Evolutionary conservation across 2,797 vertebrate species (phyloP).

Genomic region (Monodelphis domestica): DNA sequence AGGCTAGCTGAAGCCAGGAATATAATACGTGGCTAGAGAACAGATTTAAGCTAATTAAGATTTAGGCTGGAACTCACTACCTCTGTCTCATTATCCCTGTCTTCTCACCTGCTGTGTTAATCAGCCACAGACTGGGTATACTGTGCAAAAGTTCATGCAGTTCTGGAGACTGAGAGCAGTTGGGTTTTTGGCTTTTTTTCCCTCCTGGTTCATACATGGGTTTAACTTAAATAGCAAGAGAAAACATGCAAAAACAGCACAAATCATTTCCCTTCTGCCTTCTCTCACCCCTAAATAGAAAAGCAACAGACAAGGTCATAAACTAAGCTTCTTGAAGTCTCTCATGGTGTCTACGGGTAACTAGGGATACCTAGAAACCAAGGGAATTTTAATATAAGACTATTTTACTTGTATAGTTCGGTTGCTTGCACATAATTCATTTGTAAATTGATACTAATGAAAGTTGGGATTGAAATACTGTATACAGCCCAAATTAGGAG

Average conservation of each 20-base stretch:
- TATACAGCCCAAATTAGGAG: conserved; percentile 72
- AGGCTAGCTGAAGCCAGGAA: not conserved
- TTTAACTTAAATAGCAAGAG: not conserved
- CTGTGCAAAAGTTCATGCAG: not conserved
- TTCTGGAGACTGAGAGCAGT: not conserved
- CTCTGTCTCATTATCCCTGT: not conserved
- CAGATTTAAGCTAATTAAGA: not conserved
- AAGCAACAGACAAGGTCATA: not conserved
- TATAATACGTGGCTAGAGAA: not conserved
- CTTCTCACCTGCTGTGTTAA: not conserved
- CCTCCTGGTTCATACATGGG: not conserved
- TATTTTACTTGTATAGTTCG: conserved; percentile 29
- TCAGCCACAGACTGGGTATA: not conserved
- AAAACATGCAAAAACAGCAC: not conserved
- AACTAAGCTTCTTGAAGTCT: not conserved
- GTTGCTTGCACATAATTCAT: conserved; percentile 72
- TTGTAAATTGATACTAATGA: conserved; percentile 77
- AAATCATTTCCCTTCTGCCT: not conserved
- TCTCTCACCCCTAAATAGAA: not conserved
- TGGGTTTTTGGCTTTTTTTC: not conserved
- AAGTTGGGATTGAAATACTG: conserved; percentile 77
- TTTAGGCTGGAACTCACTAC: not conserved
- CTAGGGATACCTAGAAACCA: not conserved
- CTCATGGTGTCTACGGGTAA: not conserved
- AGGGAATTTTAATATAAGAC: conserved; percentile 7